Base-by-base conservation (phyloP, 2,797 vertebrate genomes). In the Danio kyathit region DNA sequence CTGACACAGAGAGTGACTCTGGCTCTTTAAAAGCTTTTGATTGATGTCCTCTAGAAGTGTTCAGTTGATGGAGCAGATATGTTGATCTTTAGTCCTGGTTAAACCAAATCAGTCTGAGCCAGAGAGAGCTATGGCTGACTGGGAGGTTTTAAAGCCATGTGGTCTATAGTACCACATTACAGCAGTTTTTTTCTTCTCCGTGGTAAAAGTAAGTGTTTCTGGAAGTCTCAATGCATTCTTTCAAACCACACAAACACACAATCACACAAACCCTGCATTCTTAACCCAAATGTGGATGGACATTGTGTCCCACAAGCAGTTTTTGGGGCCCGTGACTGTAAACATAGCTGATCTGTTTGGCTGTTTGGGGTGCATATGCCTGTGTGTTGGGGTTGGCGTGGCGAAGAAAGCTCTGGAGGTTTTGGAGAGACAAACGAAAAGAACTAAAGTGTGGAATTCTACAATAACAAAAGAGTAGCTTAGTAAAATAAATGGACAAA, bases 181-280 rank as follows among this genome's bases (percentile, higher is more conserved):
- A 63, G 56, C 71, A 48, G 54, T 57, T 63, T 54, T n/a, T 57
- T 52, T 46, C 59, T 73, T 49, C 69, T 74, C 46, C 52, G 63
- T 76, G 80, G 72, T 82, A 17, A 81, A 81, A 49, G 54, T 60
- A 64, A 69, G 63, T 74, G 76, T 79, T 79, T 79, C 65, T 69
- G 82, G 76, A 83, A 64, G 43, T 80, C 73, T 76, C 76, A 16
- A 8, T 48, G n/a, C 80, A 63, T 76, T 76, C 74, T 71, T 61
- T 59, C 63, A 82, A 73, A 85, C 79, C 85, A 88, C 84, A 87
- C 86, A 88, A 82, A 86, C 74, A 87, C 70, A 80, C 73, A 81
- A 29, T 29, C 29, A 29, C 72, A 81, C 29, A 83, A 19, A 19
- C 56, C 52, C 52, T 74, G 64, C 72, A 59, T 78, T 70, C 71